A percentile compares a stretch with the other conserved stretches of the same genome.
Conservation (phyloP, 2,113 vertebrate genomes). For the Bufo bufo region DNA sequence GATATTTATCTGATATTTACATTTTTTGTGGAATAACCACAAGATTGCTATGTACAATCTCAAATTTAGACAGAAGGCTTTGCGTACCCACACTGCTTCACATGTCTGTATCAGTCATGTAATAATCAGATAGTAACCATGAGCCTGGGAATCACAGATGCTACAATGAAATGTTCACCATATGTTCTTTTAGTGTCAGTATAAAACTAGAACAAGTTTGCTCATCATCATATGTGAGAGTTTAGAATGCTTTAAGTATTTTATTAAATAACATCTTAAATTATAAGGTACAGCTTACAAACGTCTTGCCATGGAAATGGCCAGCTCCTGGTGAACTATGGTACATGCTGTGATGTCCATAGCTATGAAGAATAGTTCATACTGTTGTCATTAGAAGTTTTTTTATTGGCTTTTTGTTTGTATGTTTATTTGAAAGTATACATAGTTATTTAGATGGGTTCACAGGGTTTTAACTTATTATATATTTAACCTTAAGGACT, state of each 20-base stretch:
- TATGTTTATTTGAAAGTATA: no score
- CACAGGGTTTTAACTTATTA: no score
- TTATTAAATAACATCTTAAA: no score
- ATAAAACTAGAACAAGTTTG: not conserved
- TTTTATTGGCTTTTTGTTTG: no score
- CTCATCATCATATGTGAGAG: not conserved
- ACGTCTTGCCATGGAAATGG: no score
- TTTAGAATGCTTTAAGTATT: not conserved
- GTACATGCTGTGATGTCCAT: not conserved
- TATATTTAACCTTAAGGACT: no score
- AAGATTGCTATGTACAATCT: no score
- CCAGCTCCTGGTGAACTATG: no score
- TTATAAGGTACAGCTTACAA: no score
- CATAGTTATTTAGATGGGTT: no score
- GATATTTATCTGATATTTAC: no score
- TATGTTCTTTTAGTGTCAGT: slow-evolving; percentile 21
- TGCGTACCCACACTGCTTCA: not conserved
- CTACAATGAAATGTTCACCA: slow-evolving; percentile 29
- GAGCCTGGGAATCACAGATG: slow-evolving; percentile 26
- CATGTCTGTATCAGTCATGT: not conserved
- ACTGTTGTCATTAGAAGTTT: not conserved
- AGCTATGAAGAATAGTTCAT: not conserved
- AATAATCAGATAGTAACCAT: not conserved
- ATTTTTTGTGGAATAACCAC: no score
- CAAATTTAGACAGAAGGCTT: not conserved